Evolutionary conservation across 2,888 invertebrate genomes (phyloP), one percentile per base, ranked within the genome.

Genomic region (Rhagophthalmus giganteus): DNA sequence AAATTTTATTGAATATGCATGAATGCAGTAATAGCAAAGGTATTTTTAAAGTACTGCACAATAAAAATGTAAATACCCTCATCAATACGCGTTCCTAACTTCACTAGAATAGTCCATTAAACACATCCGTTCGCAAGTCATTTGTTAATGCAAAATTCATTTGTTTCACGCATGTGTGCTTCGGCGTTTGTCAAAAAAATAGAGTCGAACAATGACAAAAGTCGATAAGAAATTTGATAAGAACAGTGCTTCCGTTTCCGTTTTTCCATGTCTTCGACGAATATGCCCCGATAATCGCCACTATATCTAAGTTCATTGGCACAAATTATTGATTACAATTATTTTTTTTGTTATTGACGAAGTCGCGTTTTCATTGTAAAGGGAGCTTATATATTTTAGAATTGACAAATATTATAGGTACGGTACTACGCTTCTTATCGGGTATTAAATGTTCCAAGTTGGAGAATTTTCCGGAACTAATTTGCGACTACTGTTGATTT

Each of bases 131-230:
- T 66, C 65, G 63, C 66, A 68, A 69, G 61, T 66, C 69, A 69
- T 70, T 71, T 68, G 70, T 71, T 69, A 70, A 70, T 70, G 69
- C 68, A 66, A 68, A 70, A 70, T 65, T 70, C 68, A 66, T 68
- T 71, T 67, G 67, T 68, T 71, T 69, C 69, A 71, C 68, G 70
- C 69, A 69, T 71, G 70, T 70, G 70, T 70, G 70, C 67, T 54
- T 66, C 62, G 63, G 58, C 40, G 50, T 65, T 65, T 66, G 64
- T 66, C 65, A 64, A 65, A 66, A 68, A 66, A 64, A 59, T 51
- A 59, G 55, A 53, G 55, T 52, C 54, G 59, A 66, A 68, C 67
- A 67, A 68, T 68, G 67, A 69, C 69, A 70, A 57, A 59, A 63
- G 61, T 57, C 64, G 70, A 70, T 70, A 69, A 68, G 64, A 59